phyloP scores from a whole-genome alignment of 1,140 invertebrate genomes.

The Drosophila kanapiae region DNA sequence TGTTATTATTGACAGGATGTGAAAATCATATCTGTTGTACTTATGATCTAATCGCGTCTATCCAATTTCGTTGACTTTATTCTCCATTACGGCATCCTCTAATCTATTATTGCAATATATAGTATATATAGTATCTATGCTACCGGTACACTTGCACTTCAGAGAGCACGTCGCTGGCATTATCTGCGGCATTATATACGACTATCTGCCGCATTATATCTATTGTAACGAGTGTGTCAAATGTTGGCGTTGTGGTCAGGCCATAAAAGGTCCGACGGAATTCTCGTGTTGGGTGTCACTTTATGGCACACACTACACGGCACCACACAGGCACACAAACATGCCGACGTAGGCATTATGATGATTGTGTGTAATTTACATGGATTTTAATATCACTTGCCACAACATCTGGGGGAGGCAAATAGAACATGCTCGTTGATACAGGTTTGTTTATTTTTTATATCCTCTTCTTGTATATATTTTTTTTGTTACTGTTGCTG shows the following conservation, averaged over 20 bases:
- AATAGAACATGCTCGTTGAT: conserved; percentile 23
- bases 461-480: conserved; percentile 11
- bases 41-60: conserved; percentile 10
- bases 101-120: conserved; percentile 15
- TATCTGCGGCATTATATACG: conserved; percentile 27
- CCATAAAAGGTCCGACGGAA: conserved; percentile 66
- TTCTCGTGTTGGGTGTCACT: conserved; percentile 69
- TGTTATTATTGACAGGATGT: conserved; percentile 6
- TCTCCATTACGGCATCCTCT: conserved; percentile 24
- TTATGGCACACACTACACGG: conserved; percentile 56
- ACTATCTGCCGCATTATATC: conserved; percentile 18
- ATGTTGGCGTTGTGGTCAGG: conserved; percentile 45
- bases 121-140: conserved; percentile 15
- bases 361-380: conserved; percentile 81
- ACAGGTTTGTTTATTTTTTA: conserved; percentile 19
- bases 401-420: conserved; percentile 31
- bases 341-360: conserved; percentile 51
- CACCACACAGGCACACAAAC: conserved; percentile 24
- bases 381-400: conserved; percentile 73
- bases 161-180: conserved; percentile 42
- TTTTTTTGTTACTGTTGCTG: conserved; percentile 19
- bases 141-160: conserved; percentile 39
- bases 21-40: neutral
- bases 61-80: conserved; percentile 30
- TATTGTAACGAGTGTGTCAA: conserved; percentile 59